phyloP scores from a whole-genome alignment of 2,113 vertebrate genomes.

The Tenrec ecaudatus region DNA sequence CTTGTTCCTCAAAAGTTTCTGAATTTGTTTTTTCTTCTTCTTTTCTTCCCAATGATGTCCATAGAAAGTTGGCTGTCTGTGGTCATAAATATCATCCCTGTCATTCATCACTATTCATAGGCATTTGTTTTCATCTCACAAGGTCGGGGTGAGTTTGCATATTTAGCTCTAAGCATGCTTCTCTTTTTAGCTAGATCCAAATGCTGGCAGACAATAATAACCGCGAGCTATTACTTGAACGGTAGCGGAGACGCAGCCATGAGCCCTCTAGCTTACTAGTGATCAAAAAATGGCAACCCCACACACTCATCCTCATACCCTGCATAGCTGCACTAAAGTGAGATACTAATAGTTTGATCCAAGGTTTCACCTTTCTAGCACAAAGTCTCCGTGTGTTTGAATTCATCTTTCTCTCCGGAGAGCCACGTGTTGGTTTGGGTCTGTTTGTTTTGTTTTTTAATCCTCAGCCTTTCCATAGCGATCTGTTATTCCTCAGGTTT shows the following conservation, averaged over 20 bases:
- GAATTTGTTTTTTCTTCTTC: not conserved
- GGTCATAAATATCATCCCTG: conserved; percentile 83
- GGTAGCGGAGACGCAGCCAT: conserved; percentile 58
- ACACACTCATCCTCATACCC: conserved; percentile 15
- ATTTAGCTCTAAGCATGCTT: conserved; percentile 84
- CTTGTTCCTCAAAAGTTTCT: conserved; percentile 76
- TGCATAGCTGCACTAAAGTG: not conserved
- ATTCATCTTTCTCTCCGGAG: not conserved
- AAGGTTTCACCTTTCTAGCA: not conserved
- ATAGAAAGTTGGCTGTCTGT: conserved; percentile 82
- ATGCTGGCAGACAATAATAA: conserved; percentile 75
- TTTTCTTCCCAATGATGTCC: conserved; percentile 68
- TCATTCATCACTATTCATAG: conserved; percentile 77
- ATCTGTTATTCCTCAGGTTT: not conserved
- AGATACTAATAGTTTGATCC: too few relatives aligned
- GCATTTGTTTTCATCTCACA: conserved; percentile 79
- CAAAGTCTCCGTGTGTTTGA: not conserved
- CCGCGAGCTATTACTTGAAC: conserved; percentile 81
- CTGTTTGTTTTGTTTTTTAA: not conserved
- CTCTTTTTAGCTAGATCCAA: conserved; percentile 80
- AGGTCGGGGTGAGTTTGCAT: conserved; percentile 77
- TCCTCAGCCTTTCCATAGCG: not conserved
- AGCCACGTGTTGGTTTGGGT: not conserved
- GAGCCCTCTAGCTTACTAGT: conserved; percentile 54
- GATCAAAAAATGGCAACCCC: conserved; percentile 67